Percentiles rank a stretch among this genome's conserved stretches.
These are phyloP conservation scores for Daubentonia madagascariensis DNA, from an alignment of 2,113 vertebrate species.

Conservation along the genomic window DNA sequence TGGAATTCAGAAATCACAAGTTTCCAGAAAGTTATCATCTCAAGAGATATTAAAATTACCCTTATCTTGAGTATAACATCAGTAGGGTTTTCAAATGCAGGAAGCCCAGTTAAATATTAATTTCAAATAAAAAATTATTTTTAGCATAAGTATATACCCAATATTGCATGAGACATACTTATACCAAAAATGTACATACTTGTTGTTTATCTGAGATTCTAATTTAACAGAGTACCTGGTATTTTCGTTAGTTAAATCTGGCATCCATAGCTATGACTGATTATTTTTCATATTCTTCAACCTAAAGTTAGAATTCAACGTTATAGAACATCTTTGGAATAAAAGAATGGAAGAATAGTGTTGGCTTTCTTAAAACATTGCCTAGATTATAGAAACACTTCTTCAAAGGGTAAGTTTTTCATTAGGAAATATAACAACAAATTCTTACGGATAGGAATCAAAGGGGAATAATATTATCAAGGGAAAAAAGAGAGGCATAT, in stretches of 20 bases:
- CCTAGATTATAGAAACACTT: neutral
- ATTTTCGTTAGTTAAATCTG: neutral
- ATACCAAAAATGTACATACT: neutral
- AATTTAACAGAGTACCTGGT: neutral
- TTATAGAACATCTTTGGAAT: neutral
- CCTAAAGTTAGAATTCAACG: neutral
- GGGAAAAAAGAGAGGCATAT: neutral
- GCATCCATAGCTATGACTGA: neutral
- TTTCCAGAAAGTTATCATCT: neutral
- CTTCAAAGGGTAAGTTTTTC: neutral
- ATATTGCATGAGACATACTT: neutral
- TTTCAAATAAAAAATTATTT: neutral
- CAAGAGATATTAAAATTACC: neutral
- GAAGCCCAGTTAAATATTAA: neutral
- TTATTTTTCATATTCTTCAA: neutral
- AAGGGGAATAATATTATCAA: neutral
- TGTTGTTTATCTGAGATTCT: neutral
- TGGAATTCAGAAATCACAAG: neutral
- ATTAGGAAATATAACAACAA: neutral
- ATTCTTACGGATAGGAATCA: neutral
- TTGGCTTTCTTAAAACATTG: neutral
- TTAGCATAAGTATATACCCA: neutral
- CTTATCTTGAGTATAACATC: neutral
- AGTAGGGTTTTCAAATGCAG: neutral
- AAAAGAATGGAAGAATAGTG: neutral